These are phyloP conservation scores for Cheilosia variabilis DNA, from an alignment of 2,888 invertebrate genomes.

Conservation along the genomic window DNA sequence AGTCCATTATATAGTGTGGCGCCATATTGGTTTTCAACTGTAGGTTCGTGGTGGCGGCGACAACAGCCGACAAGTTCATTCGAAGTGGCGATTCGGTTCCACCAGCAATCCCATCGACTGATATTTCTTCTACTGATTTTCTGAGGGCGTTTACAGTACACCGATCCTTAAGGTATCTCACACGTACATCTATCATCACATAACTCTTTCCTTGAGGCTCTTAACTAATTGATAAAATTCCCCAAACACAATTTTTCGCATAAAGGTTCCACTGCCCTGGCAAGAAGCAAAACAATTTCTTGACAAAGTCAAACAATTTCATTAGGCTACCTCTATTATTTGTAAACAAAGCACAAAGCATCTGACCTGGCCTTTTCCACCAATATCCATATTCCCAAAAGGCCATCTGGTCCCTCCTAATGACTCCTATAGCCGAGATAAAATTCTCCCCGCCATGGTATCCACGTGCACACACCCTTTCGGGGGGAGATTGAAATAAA, in stretches of 20 bases:
- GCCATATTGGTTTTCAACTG: no score
- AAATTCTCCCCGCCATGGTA: constrained; percentile 13
- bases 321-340: constrained; percentile 37
- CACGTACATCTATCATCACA: not conserved
- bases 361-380: constrained; percentile 7
- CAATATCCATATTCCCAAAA: constrained; percentile 9
- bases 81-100: no score
- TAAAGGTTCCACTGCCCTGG: not conserved
- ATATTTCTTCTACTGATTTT: no score
- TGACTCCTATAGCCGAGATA: constrained; percentile 17
- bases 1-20: no score
- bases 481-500: constrained; percentile 11
- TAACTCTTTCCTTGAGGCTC: not conserved
- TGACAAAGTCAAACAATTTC: constrained; percentile 44
- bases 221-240: constrained; percentile 19
- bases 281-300: constrained; percentile 13
- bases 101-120: no score
- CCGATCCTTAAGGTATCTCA: no score
- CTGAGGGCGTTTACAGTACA: no score
- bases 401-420: constrained; percentile 27
- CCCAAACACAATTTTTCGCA: constrained; percentile 20
- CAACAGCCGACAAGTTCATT: no score
- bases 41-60: no score
- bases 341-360: constrained; percentile 34
- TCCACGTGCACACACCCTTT: constrained; percentile 28